Evolutionary conservation across 2,888 invertebrate genomes (phyloP), one percentile per base, ranked within the genome.

Genomic region (Drosophila paranaensis): DNA sequence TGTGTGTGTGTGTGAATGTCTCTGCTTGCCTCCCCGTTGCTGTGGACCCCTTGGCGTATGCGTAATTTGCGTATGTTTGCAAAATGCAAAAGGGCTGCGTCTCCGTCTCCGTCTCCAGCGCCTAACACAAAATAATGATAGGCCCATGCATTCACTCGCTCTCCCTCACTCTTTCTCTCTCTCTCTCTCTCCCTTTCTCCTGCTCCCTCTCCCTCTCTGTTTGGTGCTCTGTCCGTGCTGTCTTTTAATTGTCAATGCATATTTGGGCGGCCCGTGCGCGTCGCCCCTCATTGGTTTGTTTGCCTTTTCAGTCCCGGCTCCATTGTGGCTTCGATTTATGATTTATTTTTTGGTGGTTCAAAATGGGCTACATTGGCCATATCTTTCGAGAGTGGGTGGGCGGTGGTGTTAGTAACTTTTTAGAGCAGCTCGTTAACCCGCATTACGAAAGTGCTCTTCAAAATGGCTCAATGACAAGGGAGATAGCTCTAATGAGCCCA

Each of bases 161-260:
- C 14, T 10, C 50, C 1, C n/a, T 6, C 5, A 27, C 27, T 1
- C 46, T 2, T 6, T 6, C 61, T 2, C 11, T 6, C 20, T 16
- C 35, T 33, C 30, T 8, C 35, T 25, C n/a, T 25, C 11, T 16
- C 10, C 16, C 16, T 13, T 20, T 20, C 20, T 20, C 20, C 20
- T 20, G 20, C 25, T 42, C 10, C 30, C 39, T 45, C 33, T 42
- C 8, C 13, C 10, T 27, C 14, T 25, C 25, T 45, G 25, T 43
- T 11, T 33, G 14, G 27, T 3, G 50, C 48, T 40, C 25, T 54
- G 51, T 27, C 45, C 25, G 50, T 25, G 54, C 39, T 69, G 51
- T 67, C 75, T 80, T 83, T 80, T 87, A 84, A 84, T 84, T 84
- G 87, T 87, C 83, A 84, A 84, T 84, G 83, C 84, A 84, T 87